Evolutionary conservation across 2,888 invertebrate genomes (phyloP).

Genomic region (Xanthostigma xanthostigma): DNA sequence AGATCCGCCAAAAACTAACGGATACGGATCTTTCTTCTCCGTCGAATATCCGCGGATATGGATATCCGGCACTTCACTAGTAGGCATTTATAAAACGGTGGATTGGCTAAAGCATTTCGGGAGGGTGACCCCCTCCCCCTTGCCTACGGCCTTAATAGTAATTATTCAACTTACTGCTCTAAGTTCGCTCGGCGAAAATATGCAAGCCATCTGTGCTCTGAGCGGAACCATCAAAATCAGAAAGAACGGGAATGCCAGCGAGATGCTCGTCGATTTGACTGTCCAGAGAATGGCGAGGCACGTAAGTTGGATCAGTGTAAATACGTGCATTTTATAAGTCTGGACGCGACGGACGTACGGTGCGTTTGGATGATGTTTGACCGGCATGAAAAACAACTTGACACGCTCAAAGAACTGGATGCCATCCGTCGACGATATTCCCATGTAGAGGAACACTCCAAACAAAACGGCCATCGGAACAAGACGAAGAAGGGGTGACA

Average conservation of each 20-base stretch:
- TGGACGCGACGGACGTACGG: slow-evolving; percentile 81
- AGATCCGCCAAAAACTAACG: too few relatives aligned
- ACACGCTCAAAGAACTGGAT: slow-evolving; percentile 88
- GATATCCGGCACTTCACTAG: too few relatives aligned
- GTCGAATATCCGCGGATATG: too few relatives aligned
- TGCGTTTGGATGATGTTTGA: slow-evolving; percentile 86
- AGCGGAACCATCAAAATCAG: slow-evolving; percentile 83
- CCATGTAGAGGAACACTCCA: slow-evolving; percentile 95
- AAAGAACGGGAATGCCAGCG: slow-evolving; percentile 88
- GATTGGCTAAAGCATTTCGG: too few relatives aligned
- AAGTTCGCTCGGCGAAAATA: slow-evolving; percentile 71
- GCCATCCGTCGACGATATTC: slow-evolving; percentile 84
- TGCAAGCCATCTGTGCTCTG: slow-evolving; percentile 50
- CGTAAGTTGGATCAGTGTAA: slow-evolving; percentile 69
- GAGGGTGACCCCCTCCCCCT: too few relatives aligned
- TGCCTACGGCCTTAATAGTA: too few relatives aligned
- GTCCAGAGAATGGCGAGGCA: slow-evolving; percentile 69
- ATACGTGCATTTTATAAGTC: slow-evolving; percentile 83
- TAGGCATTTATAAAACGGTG: too few relatives aligned
- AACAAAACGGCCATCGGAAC: slow-evolving; percentile 95
- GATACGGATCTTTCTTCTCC: too few relatives aligned
- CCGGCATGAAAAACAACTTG: slow-evolving; percentile 81
- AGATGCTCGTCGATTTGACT: slow-evolving; percentile 79
- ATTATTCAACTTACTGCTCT: slow-evolving; percentile 52
- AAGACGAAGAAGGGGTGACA: slow-evolving; percentile 61